Evolutionary conservation across 1,140 invertebrate species (phyloP), one percentile per base, ranked within the genome.

Genomic region (Heliconius himera): DNA sequence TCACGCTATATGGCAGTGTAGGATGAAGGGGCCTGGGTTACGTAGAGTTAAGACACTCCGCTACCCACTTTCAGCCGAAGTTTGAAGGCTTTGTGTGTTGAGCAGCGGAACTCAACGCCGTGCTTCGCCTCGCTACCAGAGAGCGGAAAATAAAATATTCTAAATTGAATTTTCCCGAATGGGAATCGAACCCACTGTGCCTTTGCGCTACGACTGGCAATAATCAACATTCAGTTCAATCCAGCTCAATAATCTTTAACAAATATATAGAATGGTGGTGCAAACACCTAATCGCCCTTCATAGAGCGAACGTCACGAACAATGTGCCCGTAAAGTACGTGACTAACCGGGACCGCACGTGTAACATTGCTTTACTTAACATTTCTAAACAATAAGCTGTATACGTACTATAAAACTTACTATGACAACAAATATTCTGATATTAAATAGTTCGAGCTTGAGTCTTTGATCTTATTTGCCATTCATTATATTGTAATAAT

Each of bases 311-410:
- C 54, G 20, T 60, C 54, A 60, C 54, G 54, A 60, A 22, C 54
- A 60, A 60, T 60, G n/a, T 22, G 54, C 54, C 54, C 20, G 54
- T 22, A 60, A 60, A 60, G 54, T 60, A 60, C 54, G n/a, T 60
- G n/a, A 60, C 54, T 60, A 22, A 60, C n/a, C 8, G 1, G 8
- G 2, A 26, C 54, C 54, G 54, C 54, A 60, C 54, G 54, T 22
- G 54, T 60, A 26, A 60, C 20, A 22, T 60, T 26, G 20, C n/a
- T 60, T 60, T 60, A 60, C 8, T 60, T 26, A 60, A 22, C 54
- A 60, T 60, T 60, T 60, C 54, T 60, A 60, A 22, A 22, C 54
- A 60, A 60, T 8, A 22, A 54, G 51, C 51, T n/a, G n/a, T 54
- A 20, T 18, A 26, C 26, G 33, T n/a, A 18, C 49, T 20, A 22